Conservation (phyloP, 2,888 invertebrate species). For the Augochlorella aurata region DNA sequence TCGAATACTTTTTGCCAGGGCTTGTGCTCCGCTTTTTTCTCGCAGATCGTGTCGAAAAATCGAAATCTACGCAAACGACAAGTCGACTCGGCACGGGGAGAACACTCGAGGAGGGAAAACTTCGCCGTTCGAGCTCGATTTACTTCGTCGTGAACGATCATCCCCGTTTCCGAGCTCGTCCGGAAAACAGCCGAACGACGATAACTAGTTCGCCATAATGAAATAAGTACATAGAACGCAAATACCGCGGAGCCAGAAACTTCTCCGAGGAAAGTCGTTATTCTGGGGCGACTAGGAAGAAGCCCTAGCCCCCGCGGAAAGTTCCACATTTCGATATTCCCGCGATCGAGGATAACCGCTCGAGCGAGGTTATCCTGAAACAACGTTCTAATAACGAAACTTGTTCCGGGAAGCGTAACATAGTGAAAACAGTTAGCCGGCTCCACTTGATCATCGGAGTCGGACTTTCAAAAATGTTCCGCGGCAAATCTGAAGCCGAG, state of each 20-base stretch:
- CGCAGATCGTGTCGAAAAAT: too few species aligned
- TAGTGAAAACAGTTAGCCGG: conserved; percentile 36
- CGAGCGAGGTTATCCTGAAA: conserved; percentile 26
- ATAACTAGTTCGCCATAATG: conserved; percentile 35
- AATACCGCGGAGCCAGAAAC: conserved; percentile 29
- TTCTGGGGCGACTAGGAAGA: conserved; percentile 10
- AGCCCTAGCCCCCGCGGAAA: conserved; percentile 1
- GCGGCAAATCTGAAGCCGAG: not conserved
- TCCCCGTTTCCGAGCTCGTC: not conserved
- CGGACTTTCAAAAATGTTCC: conserved; percentile 30
- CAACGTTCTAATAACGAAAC: conserved; percentile 54
- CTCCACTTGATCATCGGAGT: conserved; percentile 23
- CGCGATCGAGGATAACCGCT: conserved; percentile 30
- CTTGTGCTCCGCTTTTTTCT: too few species aligned
- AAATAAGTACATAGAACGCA: conserved; percentile 41
- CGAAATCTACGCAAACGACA: too few species aligned
- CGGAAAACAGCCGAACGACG: not conserved
- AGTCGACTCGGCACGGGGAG: not conserved
- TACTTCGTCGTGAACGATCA: not conserved
- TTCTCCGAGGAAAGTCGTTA: conserved; percentile 38
- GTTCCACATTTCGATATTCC: conserved; percentile 38
- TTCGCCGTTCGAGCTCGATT: not conserved
- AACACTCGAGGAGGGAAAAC: not conserved
- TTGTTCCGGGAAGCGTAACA: conserved; percentile 41
- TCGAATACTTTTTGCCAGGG: too few species aligned